These are phyloP conservation scores for Xyliphius kryptos DNA, from an alignment of 2,113 vertebrate species.

Conservation along the genomic window DNA sequence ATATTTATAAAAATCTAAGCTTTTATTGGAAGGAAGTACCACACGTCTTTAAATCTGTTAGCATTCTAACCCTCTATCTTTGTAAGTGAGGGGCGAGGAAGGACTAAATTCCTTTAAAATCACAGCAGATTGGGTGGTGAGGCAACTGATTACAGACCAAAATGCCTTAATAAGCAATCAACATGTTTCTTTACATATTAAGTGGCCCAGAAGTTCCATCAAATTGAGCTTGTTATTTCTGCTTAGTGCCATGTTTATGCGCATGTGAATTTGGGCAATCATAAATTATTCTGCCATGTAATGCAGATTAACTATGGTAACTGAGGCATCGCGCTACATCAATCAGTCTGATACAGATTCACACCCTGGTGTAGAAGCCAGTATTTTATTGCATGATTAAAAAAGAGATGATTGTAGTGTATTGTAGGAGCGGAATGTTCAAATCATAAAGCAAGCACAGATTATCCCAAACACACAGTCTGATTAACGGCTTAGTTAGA, in stretches of 20 bases:
- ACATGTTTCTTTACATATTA: constrained; percentile 44
- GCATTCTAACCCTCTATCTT: background rate
- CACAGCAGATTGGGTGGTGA: constrained; percentile 40
- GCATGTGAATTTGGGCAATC: constrained; percentile 32
- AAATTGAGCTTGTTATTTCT: constrained; percentile 47
- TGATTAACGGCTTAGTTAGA: constrained; percentile 25
- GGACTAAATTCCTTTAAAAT: constrained; percentile 33
- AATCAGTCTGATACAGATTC: constrained; percentile 35
- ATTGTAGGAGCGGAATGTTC: constrained; percentile 20
- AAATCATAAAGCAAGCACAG: constrained; percentile 16
- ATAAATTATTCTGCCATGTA: constrained; percentile 40
- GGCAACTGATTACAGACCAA: constrained; percentile 40
- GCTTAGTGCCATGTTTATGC: constrained; percentile 39
- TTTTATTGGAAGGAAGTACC: too few species aligned
- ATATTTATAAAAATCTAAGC: too few species aligned
- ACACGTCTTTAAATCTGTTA: too few species aligned
- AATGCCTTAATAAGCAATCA: constrained; percentile 47
- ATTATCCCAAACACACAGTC: constrained; percentile 21
- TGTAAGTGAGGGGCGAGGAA: background rate
- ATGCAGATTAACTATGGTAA: constrained; percentile 43
- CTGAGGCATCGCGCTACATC: constrained; percentile 28
- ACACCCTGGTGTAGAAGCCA: constrained; percentile 9
- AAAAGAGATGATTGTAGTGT: constrained; percentile 12
- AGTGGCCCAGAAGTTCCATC: constrained; percentile 40
- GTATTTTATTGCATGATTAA: constrained; percentile 10